Evolutionary conservation across 2,113 vertebrate genomes (phyloP).

Genomic region (Nothobranchius furzeri): DNA sequence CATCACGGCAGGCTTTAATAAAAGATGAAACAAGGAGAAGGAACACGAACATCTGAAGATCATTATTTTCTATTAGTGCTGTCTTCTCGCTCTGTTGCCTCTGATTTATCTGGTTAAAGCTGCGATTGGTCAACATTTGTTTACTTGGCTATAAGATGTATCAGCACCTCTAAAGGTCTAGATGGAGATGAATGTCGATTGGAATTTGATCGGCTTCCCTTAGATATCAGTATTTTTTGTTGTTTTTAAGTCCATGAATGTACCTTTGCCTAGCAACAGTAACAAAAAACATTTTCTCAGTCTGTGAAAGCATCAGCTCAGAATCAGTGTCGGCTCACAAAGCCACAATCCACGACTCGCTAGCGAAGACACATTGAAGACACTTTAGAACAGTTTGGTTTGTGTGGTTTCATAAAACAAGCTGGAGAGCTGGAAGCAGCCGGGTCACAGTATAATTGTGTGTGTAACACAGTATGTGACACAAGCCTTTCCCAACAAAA

Average conservation of each 20-base stretch:
- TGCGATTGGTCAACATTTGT: constrained; percentile 12
- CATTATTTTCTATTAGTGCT: constrained; percentile 35
- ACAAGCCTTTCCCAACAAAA: background rate
- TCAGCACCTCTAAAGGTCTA: background rate
- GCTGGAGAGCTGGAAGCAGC: background rate
- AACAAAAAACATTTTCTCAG: no score
- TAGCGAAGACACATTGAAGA: no score
- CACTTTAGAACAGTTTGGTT: no score
- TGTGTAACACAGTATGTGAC: background rate
- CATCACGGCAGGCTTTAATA: constrained; percentile 5
- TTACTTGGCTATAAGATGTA: constrained; percentile 29
- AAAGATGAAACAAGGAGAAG: background rate
- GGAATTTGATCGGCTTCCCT: no score
- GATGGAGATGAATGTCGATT: background rate
- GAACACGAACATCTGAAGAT: constrained; percentile 6
- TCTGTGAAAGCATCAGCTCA: no score
- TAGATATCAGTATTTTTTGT: no score
- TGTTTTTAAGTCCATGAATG: no score
- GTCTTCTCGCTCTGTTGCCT: constrained; percentile 21
- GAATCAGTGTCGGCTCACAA: no score
- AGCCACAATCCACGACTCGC: no score
- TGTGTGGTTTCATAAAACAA: background rate
- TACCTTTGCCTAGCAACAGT: no score
- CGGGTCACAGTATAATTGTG: background rate
- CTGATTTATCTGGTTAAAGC: constrained; percentile 6